Conservation (phyloP, 2,888 invertebrate genomes). For the Ophion obscuratus region DNA sequence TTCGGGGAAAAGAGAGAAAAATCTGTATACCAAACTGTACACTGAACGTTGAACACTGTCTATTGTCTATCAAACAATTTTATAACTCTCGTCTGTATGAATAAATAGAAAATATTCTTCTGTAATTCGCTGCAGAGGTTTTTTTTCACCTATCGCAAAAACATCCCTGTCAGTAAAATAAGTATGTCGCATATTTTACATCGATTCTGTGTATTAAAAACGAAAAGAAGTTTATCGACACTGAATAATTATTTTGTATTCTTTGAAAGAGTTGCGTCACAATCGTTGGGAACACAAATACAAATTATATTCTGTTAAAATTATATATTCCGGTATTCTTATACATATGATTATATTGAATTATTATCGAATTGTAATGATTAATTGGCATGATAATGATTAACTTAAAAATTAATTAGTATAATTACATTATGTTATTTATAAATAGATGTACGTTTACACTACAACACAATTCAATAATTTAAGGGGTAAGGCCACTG, state of each 20-base stretch:
- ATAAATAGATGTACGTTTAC: too few species aligned
- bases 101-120: slow-evolving; percentile 82
- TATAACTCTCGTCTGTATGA: slow-evolving; percentile 80
- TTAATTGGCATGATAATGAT: background rate
- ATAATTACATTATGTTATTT: too few species aligned
- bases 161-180: background rate
- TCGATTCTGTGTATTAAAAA: background rate
- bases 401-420: too few species aligned
- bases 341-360: too few species aligned
- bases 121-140: slow-evolving; percentile 67
- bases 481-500: too few species aligned
- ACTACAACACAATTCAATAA: background rate
- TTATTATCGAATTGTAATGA: too few species aligned
- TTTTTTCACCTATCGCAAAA: background rate
- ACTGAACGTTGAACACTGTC: slow-evolving; percentile 77
- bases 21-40: slow-evolving; percentile 64
- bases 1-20: slow-evolving; percentile 64
- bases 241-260: background rate
- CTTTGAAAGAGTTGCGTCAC: background rate
- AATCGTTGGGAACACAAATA: background rate
- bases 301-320: background rate
- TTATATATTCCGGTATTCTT: too few species aligned
- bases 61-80: slow-evolving; percentile 79
- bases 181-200: background rate
- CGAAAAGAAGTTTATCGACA: background rate